Conservation (phyloP, 2,797 vertebrate genomes). For the Cygnus olor region DNA sequence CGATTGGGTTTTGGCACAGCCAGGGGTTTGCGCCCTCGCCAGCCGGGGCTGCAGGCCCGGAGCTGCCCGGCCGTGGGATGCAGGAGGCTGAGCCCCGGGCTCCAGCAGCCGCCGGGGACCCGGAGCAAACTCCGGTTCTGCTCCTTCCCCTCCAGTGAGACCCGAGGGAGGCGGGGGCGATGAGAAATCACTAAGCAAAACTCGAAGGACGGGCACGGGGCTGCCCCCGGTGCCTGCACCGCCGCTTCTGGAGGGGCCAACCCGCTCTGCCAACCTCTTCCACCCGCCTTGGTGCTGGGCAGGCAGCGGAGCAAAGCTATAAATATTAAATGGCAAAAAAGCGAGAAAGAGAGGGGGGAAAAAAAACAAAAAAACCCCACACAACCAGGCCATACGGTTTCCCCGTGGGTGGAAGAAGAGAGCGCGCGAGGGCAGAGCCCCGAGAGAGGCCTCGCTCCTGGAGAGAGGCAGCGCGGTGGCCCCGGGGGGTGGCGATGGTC, state of each 20-base stretch:
- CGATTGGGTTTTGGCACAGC: too few species aligned
- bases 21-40: too few species aligned
- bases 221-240: background rate
- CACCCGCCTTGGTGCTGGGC: background rate
- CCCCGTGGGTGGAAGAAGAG: background rate
- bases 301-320: background rate
- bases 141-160: background rate
- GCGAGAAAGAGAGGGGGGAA: background rate
- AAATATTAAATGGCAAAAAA: background rate
- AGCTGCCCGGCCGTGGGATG: background rate
- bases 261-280: background rate
- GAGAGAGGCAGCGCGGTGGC: background rate
- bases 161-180: rapidly evolving
- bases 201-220: rapidly evolving
- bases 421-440: rapidly evolving
- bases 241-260: background rate
- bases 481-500: too few species aligned
- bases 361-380: too few species aligned
- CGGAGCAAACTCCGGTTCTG: background rate
- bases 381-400: background rate
- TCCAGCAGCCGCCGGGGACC: background rate
- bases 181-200: background rate
- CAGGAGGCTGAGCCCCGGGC: rapidly evolving
- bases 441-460: background rate
- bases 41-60: background rate